Conservation (phyloP, 1,140 invertebrate genomes). For the Babylonia areolata region DNA sequence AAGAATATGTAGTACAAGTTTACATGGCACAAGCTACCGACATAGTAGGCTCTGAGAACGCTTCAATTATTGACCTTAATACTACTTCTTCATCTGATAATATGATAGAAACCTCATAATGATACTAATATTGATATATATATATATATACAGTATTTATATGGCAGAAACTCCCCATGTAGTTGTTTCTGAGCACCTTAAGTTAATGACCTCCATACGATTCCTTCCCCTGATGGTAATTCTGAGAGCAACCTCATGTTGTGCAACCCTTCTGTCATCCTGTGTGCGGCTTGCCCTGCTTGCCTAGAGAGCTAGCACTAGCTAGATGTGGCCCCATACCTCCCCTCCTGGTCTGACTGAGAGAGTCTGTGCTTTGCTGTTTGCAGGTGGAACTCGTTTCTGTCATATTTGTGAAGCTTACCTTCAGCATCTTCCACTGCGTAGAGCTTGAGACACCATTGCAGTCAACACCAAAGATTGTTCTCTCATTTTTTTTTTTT, state of each 20-base stretch:
- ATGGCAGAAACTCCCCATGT: too few relatives aligned
- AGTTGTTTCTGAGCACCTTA: too few relatives aligned
- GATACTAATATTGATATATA: too few relatives aligned
- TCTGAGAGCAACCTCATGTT: neutral
- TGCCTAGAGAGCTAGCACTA: neutral
- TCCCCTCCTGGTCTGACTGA: neutral
- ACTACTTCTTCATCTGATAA: too few relatives aligned
- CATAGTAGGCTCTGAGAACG: too few relatives aligned
- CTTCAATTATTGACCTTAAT: too few relatives aligned
- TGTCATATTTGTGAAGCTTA: conserved; percentile 40
- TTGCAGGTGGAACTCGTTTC: conserved; percentile 40
- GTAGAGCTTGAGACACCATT: neutral
- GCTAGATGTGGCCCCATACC: neutral
- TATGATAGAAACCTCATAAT: too few relatives aligned
- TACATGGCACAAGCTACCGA: too few relatives aligned
- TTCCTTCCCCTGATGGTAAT: too few relatives aligned
- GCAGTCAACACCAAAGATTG: conserved; percentile 15
- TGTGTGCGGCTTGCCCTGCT: neutral
- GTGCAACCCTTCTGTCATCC: neutral
- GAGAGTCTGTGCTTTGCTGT: neutral
- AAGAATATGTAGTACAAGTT: too few relatives aligned
- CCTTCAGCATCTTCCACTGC: conserved; percentile 32
- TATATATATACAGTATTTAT: too few relatives aligned
- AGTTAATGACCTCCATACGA: too few relatives aligned
- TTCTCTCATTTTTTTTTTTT: neutral